Conservation (phyloP, 2,888 invertebrate species). For the Icerya purchasi region DNA sequence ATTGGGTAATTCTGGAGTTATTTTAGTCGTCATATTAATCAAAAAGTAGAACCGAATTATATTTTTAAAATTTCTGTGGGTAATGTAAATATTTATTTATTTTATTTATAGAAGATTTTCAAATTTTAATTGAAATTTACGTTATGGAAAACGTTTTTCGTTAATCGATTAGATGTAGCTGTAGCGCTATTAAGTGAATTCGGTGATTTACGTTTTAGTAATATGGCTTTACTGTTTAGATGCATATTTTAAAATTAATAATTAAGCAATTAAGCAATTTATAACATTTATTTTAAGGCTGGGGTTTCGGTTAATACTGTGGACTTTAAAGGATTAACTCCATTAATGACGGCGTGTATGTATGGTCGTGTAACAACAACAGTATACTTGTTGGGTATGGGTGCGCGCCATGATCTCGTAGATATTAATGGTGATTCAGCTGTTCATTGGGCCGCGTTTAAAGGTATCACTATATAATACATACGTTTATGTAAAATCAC, state of each 20-base stretch:
- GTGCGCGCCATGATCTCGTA: slow-evolving; percentile 60
- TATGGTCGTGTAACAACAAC: slow-evolving; percentile 79
- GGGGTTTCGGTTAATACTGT: slow-evolving; percentile 76
- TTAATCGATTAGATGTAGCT: not conserved
- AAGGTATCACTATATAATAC: no score
- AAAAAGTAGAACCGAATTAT: no score
- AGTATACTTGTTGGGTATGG: slow-evolving; percentile 73
- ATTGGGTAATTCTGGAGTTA: no score
- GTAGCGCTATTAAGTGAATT: no score
- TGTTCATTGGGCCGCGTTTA: slow-evolving; percentile 84
- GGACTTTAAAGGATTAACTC: slow-evolving; percentile 65
- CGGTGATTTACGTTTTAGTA: not conserved
- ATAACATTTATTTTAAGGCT: slow-evolving; percentile 48
- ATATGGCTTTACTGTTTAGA: not conserved
- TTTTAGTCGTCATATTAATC: no score
- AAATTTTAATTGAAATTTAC: no score
- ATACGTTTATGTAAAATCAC: no score
- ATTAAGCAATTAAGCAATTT: not conserved
- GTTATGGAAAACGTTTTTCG: no score
- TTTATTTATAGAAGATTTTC: no score
- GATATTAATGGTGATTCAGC: slow-evolving; percentile 87
- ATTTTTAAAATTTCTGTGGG: no score
- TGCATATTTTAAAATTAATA: not conserved
- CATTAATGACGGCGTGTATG: slow-evolving; percentile 80
- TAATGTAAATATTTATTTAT: no score